Conservation (phyloP, 2,888 invertebrate species). For the Agrilus biguttatus region DNA sequence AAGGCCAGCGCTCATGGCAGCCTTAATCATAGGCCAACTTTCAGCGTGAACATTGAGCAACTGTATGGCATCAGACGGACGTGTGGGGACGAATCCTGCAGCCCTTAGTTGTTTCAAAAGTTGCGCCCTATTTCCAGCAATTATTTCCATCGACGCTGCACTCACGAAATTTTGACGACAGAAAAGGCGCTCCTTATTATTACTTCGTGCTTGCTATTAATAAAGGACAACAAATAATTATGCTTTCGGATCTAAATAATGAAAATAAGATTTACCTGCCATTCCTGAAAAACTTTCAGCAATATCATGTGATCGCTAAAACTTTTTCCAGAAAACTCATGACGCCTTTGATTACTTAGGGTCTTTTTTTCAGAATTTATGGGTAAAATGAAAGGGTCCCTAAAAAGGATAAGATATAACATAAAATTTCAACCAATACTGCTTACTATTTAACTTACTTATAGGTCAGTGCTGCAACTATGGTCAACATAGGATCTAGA, state of each 20-base stretch:
- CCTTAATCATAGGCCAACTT: constrained; percentile 84
- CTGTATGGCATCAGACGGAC: constrained; percentile 50
- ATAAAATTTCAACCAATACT: background rate
- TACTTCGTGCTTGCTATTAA: constrained; percentile 37
- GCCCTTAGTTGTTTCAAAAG: constrained; percentile 67
- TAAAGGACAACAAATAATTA: constrained; percentile 2
- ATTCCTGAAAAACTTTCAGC: constrained; percentile 60
- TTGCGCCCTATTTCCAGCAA: constrained; percentile 71
- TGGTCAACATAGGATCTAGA: constrained; percentile 80
- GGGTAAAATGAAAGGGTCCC: constrained; percentile 70
- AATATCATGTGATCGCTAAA: constrained; percentile 85
- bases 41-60: constrained; percentile 73
- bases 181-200: constrained; percentile 51
- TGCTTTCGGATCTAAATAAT: background rate
- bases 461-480: constrained; percentile 73
- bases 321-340: constrained; percentile 57
- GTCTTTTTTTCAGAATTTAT: constrained; percentile 47
- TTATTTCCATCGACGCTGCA: constrained; percentile 77
- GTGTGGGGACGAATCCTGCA: constrained; percentile 53
- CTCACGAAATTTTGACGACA: constrained; percentile 66
- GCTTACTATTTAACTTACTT: constrained; percentile 32
- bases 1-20: constrained; percentile 72
- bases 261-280: constrained; percentile 32
- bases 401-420: constrained; percentile 7
- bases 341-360: constrained; percentile 44